phyloP scores from a whole-genome alignment of 2,888 invertebrate genomes.

The Lydus trimaculatus region DNA sequence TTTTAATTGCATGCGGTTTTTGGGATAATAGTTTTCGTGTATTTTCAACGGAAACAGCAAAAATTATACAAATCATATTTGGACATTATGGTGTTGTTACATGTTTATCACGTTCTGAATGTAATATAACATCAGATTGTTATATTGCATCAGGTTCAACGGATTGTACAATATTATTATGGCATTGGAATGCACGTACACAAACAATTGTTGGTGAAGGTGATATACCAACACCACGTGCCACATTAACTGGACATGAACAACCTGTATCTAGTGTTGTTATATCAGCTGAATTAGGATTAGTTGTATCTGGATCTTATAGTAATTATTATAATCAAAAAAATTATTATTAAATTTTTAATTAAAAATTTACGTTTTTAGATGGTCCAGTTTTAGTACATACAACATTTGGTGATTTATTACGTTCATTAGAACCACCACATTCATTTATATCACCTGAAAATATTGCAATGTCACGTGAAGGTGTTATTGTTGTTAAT shows the following conservation, averaged over 20 bases:
- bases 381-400: conserved; percentile 97
- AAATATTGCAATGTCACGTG: conserved; percentile 92
- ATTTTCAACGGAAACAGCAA: conserved; percentile 95
- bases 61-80: conserved; percentile 98
- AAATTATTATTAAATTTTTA: no score
- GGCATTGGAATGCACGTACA: conserved; percentile 99
- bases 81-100: conserved; percentile 99
- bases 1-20: conserved; percentile 97
- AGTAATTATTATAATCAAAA: conserved; percentile 63
- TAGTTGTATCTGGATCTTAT: conserved; percentile 93
- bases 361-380: conserved; percentile 50
- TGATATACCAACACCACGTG: conserved; percentile 93
- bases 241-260: conserved; percentile 97
- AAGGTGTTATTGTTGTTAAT: conserved; percentile 94
- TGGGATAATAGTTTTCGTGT: conserved; percentile 99
- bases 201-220: conserved; percentile 98
- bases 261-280: conserved; percentile 94
- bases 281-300: conserved; percentile 96
- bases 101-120: conserved; percentile 96
- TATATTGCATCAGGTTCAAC: conserved; percentile 98
- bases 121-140: conserved; percentile 98
- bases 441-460: conserved; percentile 78
- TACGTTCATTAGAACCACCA: conserved; percentile 88
- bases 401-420: conserved; percentile 95
- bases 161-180: conserved; percentile 96